Evolutionary conservation across 1,140 invertebrate genomes (phyloP).

Genomic region (Papilio machaon): DNA sequence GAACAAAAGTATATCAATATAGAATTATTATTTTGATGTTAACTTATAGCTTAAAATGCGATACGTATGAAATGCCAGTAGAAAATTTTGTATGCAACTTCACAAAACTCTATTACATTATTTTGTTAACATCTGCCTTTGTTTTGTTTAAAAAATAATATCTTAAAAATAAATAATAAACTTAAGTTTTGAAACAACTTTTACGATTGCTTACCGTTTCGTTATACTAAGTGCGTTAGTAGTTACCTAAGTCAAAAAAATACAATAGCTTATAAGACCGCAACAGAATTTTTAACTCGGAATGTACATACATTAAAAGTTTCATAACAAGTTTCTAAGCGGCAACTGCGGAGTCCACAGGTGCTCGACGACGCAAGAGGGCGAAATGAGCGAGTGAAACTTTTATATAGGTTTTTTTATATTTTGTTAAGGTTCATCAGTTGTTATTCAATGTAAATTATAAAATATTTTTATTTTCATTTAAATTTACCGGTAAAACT

Average conservation of each 20-base stretch:
- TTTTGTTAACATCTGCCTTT: neutral
- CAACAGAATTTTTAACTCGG: slow-evolving; percentile 27
- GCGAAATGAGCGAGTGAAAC: slow-evolving; percentile 5
- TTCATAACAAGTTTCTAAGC: slow-evolving; percentile 27
- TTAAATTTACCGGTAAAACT: neutral
- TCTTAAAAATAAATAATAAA: neutral
- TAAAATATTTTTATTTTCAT: neutral
- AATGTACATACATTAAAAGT: slow-evolving; percentile 19
- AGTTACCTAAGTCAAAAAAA: neutral
- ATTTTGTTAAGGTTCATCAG: slow-evolving; percentile 7
- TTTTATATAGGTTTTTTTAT: slow-evolving; percentile 4
- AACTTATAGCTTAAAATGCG: too few relatives aligned
- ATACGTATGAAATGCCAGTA: too few relatives aligned
- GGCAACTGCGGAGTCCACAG: slow-evolving; percentile 29
- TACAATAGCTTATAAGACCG: slow-evolving; percentile 10
- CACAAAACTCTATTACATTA: neutral
- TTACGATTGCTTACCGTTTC: neutral
- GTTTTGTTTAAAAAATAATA: neutral
- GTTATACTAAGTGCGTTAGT: neutral
- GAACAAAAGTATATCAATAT: neutral
- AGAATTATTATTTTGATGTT: too few relatives aligned
- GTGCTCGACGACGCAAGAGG: neutral
- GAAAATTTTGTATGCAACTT: neutral
- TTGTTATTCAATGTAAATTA: neutral
- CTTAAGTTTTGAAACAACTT: neutral